phyloP scores from a whole-genome alignment of 1,140 invertebrate species.

The Mya arenaria region DNA sequence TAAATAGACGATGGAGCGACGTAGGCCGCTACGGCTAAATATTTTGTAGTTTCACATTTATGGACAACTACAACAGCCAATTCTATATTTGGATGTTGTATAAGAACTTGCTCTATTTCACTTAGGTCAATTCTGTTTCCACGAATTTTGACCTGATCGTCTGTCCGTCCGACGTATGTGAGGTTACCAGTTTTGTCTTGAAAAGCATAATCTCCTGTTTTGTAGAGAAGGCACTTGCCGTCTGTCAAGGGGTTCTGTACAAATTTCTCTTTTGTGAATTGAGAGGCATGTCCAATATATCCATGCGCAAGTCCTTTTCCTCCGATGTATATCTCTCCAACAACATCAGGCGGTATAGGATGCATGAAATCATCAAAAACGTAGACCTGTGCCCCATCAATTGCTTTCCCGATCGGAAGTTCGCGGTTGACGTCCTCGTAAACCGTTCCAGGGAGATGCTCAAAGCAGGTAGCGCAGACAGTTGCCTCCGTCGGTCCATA shows the following conservation, averaged over 20 bases:
- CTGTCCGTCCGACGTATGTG: constrained; percentile 65
- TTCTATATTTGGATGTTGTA: constrained; percentile 67
- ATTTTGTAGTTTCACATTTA: constrained; percentile 48
- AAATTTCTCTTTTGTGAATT: constrained; percentile 58
- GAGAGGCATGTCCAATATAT: constrained; percentile 64
- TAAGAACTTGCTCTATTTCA: constrained; percentile 69
- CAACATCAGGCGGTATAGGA: constrained; percentile 67
- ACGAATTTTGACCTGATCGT: constrained; percentile 70
- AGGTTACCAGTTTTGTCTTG: constrained; percentile 62
- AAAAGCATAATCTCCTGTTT: constrained; percentile 68
- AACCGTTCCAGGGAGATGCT: constrained; percentile 41
- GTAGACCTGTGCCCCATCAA: constrained; percentile 61
- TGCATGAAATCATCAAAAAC: constrained; percentile 68
- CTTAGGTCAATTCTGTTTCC: constrained; percentile 66
- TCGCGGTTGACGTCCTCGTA: constrained; percentile 63
- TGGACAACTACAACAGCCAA: constrained; percentile 66
- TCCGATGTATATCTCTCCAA: constrained; percentile 69
- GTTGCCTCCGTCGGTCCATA: constrained; percentile 69
- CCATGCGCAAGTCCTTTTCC: constrained; percentile 64
- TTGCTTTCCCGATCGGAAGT: constrained; percentile 62
- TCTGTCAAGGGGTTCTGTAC: constrained; percentile 57
- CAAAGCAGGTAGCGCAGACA: constrained; percentile 66
- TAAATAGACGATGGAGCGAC: constrained; percentile 65
- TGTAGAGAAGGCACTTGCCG: constrained; percentile 56
- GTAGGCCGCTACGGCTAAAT: constrained; percentile 63